These are phyloP conservation scores for Amphibalanus amphitrite DNA, from an alignment of 1,140 invertebrate species.

Conservation along the genomic window DNA sequence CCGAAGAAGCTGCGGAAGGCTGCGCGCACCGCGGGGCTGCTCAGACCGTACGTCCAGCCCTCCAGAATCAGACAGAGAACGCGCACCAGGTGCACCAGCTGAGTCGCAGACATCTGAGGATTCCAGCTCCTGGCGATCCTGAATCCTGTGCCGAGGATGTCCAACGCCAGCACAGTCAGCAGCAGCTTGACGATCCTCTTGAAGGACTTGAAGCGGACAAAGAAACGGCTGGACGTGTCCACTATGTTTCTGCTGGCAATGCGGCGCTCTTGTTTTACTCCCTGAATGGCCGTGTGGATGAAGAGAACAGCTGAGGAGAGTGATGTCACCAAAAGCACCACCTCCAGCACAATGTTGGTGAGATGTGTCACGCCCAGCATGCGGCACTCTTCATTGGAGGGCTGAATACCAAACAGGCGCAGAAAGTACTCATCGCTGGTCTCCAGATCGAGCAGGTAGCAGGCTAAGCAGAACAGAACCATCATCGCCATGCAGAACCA, in stretches of 20 bases:
- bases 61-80: not conserved
- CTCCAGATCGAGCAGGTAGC: conserved; percentile 23
- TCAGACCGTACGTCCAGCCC: not conserved
- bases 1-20: too few species aligned
- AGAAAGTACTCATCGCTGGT: conserved; percentile 31
- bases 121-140: not conserved
- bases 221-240: not conserved
- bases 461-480: not conserved
- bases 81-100: not conserved
- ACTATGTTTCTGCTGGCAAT: not conserved
- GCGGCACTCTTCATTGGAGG: too few species aligned
- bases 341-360: not conserved
- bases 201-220: not conserved
- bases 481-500: not conserved
- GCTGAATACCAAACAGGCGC: not conserved
- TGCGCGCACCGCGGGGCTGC: not conserved
- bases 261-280: not conserved
- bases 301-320: not conserved
- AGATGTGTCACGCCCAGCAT: too few species aligned
- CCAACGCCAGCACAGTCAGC: not conserved
- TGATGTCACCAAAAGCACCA: not conserved
- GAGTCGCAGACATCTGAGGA: not conserved
- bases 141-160: not conserved
- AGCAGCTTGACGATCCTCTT: not conserved
- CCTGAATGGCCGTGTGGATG: not conserved